phyloP scores from a whole-genome alignment of 2,113 vertebrate genomes.

The Centropus unirufus region DNA sequence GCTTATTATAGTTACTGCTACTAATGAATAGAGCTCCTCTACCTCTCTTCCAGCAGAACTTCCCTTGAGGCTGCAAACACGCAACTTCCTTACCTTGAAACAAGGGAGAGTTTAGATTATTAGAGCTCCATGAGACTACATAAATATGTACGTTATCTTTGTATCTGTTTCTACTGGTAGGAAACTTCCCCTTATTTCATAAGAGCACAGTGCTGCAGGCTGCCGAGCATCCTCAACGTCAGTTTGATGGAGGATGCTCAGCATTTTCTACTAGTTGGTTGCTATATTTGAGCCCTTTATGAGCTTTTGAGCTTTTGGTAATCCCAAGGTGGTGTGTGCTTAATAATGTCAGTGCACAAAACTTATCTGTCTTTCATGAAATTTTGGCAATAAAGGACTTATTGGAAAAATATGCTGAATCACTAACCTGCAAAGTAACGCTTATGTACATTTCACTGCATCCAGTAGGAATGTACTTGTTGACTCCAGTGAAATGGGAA shows the following conservation, averaged over 20 bases:
- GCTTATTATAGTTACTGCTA: neutral
- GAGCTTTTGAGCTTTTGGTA: neutral
- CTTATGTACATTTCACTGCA: neutral
- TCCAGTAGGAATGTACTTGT: neutral
- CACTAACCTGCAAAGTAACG: neutral
- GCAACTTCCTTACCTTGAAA: neutral
- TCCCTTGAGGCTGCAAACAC: neutral
- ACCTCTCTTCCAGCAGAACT: neutral
- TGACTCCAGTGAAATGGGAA: neutral
- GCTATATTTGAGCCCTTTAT: neutral
- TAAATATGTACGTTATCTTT: neutral
- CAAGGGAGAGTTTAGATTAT: neutral
- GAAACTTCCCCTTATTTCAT: neutral
- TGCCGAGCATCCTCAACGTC: neutral
- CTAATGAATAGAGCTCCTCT: neutral
- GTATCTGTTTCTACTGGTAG: neutral
- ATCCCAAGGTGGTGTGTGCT: neutral
- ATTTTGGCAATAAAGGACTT: neutral
- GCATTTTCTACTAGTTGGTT: neutral
- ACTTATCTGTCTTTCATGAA: neutral
- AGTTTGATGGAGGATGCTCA: fast-evolving
- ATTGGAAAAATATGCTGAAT: neutral
- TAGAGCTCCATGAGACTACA: neutral
- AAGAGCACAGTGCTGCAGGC: neutral
- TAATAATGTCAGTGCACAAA: neutral